Evolutionary conservation across 2,888 invertebrate genomes (phyloP), one percentile per base, ranked within the genome.

Genomic region (Hylaea fasciaria): DNA sequence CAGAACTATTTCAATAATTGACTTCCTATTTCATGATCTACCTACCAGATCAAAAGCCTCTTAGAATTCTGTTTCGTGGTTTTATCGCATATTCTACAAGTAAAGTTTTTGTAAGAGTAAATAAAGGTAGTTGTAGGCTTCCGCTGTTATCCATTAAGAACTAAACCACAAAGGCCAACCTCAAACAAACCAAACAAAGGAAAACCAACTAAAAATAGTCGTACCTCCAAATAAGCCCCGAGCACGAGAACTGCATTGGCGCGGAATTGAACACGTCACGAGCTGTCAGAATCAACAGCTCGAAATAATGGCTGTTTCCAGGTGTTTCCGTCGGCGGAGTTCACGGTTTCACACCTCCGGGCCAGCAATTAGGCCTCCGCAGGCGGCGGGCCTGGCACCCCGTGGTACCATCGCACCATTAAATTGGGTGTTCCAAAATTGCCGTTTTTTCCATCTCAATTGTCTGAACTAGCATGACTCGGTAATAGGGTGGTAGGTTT

Each of bases 341-440:
- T 57, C 51, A 57, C 58, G 63, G 71, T 68, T 71, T 83, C 74
- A 81, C 84, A 82, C 83, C 76, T 80, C 70, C 65, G 66, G 67
- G 51, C 57, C 63, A 48, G 73, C 74, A 77, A 79, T 82, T 78
- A 82, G 70, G 65, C 64, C 59, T 69, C 68, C 64, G 65, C 58
- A 32, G 41, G 53, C 57, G 43, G 61, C 53, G 39, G 40, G 64
- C 80, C 73, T 60, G 81, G 81, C 55, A 80, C 84, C 57, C 60
- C 22, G 47, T 49, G 56, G 71, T 68, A 66, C 76, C 68, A 58
- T 65, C 58, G 69, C 63, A 65, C 68, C 64, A 66, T 66, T 35
- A 53, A 63, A 66, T 66, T 66, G 59, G 47, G 47, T 55, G 56
- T 55, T 60, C 60, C 56, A 53, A 68, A 62, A 63, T 64, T 66